Conservation (phyloP, 2,797 vertebrate genomes). For the Scyliorhinus canicula region DNA sequence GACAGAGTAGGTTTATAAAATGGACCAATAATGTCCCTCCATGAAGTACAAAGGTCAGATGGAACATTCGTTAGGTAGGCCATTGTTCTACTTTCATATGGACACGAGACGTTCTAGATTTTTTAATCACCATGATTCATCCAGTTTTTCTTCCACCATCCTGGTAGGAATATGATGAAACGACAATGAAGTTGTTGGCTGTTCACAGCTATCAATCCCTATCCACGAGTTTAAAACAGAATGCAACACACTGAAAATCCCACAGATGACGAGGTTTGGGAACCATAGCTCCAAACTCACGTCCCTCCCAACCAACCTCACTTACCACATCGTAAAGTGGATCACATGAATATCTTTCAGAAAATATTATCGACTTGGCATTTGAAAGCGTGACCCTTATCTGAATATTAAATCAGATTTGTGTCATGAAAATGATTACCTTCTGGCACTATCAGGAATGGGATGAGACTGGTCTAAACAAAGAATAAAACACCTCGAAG, state of each 20-base stretch:
- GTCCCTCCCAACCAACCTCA: background rate
- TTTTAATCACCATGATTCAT: too few relatives aligned
- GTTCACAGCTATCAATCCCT: background rate
- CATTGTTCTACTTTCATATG: background rate
- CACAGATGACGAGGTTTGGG: background rate
- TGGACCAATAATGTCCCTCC: background rate
- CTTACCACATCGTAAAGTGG: background rate
- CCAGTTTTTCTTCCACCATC: background rate
- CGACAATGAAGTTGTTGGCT: background rate
- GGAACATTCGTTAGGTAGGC: background rate
- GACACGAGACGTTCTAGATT: background rate
- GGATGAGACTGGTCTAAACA: background rate
- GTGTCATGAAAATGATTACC: background rate
- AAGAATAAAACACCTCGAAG: background rate
- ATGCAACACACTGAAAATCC: background rate
- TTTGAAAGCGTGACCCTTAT: background rate
- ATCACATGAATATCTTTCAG: background rate
- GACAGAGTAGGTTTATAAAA: background rate
- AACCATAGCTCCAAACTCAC: background rate
- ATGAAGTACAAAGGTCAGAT: background rate
- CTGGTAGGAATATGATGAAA: background rate
- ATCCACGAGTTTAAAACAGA: background rate
- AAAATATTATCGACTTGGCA: background rate
- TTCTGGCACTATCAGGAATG: background rate
- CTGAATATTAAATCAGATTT: background rate